Conservation (phyloP, 2,113 vertebrate species). For the Dipodomys stephensi region DNA sequence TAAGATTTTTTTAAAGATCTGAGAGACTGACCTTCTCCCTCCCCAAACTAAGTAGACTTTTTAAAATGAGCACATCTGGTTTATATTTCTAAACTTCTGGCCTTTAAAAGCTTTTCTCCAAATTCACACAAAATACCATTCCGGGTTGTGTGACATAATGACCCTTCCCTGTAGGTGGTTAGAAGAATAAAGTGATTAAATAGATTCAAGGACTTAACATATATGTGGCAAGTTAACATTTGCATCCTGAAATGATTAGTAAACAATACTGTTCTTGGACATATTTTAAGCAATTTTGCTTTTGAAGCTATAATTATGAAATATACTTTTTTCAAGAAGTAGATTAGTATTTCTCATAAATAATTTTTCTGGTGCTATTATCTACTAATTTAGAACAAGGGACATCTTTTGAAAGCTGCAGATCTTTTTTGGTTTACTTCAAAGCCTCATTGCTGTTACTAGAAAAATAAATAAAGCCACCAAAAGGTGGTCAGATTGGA, state of each 20-base stretch:
- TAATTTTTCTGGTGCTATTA: neutral
- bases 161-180: slow-evolving; percentile 87
- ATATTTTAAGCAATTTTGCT: slow-evolving; percentile 9
- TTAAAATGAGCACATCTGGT: slow-evolving; percentile 89
- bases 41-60: slow-evolving; percentile 84
- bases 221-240: slow-evolving; percentile 81
- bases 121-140: slow-evolving; percentile 88
- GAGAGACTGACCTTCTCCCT: slow-evolving; percentile 82
- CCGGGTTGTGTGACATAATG: slow-evolving; percentile 84
- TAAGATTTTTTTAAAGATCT: slow-evolving; percentile 86
- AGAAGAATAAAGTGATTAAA: slow-evolving; percentile 84
- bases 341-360: slow-evolving; percentile 62
- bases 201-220: slow-evolving; percentile 82
- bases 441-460: slow-evolving; percentile 56
- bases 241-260: slow-evolving; percentile 65
- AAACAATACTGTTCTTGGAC: slow-evolving; percentile 38
- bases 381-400: slow-evolving; percentile 57
- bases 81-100: slow-evolving; percentile 89
- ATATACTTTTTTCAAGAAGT: neutral
- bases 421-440: slow-evolving; percentile 59
- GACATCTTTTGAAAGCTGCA: slow-evolving; percentile 58
- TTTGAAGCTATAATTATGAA: slow-evolving; percentile 41
- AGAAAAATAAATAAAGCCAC: neutral
- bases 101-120: slow-evolving; percentile 87
- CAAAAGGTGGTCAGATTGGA: slow-evolving; percentile 73